Conservation (phyloP, 2,113 vertebrate species). For the Leucosticte australis region DNA sequence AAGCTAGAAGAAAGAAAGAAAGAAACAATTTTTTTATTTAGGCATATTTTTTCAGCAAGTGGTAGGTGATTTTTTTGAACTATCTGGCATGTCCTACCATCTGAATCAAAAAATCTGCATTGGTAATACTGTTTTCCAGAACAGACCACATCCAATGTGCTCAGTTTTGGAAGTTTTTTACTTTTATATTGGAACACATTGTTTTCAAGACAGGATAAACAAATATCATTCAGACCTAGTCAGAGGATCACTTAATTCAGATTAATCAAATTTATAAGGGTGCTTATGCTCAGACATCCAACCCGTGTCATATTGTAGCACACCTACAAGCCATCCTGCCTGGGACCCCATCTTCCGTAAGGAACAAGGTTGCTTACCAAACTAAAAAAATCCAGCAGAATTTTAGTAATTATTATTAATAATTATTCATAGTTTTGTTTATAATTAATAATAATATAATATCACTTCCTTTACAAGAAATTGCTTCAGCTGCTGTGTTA, state of each 20-base stretch:
- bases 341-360: neutral
- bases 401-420: neutral
- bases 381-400: neutral
- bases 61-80: neutral
- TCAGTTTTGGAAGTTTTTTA: neutral
- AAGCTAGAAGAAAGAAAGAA: conserved; percentile 61
- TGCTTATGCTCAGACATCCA: neutral
- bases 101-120: neutral
- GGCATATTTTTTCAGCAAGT: neutral
- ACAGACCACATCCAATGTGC: neutral
- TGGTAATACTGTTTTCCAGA: neutral
- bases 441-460: neutral
- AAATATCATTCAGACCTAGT: neutral
- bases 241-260: neutral
- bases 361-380: neutral
- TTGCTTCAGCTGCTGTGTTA: neutral
- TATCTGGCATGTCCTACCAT: neutral
- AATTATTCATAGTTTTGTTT: neutral
- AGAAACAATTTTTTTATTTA: neutral
- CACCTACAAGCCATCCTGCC: neutral
- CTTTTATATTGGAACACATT: neutral
- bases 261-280: neutral
- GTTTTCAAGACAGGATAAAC: neutral
- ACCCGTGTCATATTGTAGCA: neutral
- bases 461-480: neutral